Evolutionary conservation across 2,888 invertebrate genomes (phyloP).

Genomic region (Sericinus montela): DNA sequence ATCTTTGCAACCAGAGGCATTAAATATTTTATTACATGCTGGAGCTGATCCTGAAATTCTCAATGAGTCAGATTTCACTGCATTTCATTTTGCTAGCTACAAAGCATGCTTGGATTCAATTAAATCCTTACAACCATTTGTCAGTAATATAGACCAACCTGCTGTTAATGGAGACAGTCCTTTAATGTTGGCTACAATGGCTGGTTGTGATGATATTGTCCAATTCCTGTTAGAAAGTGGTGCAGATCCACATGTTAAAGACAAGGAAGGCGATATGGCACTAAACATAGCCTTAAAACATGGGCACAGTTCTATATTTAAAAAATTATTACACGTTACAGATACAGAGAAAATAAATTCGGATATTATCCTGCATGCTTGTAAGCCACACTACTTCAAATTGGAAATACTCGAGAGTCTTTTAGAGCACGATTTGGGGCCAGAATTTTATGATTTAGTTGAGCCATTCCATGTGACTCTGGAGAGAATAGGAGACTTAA

Average conservation of each 20-base stretch:
- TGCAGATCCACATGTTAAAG: conserved; percentile 59
- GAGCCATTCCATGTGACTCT: conserved; percentile 46
- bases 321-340: conserved; percentile 47
- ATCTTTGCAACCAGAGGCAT: conserved; percentile 42
- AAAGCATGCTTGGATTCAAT: conserved; percentile 55
- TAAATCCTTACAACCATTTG: conserved; percentile 48
- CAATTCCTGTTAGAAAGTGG: conserved; percentile 55
- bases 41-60: conserved; percentile 60
- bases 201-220: conserved; percentile 48
- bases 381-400: conserved; percentile 65
- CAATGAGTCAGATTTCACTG: conserved; percentile 56
- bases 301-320: conserved; percentile 49
- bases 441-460: conserved; percentile 57
- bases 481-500: conserved; percentile 43
- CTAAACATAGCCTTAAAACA: conserved; percentile 53
- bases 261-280: conserved; percentile 48
- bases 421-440: conserved; percentile 55
- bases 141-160: conserved; percentile 53
- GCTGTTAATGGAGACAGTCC: conserved; percentile 54
- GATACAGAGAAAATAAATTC: conserved; percentile 43
- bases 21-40: conserved; percentile 53
- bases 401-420: conserved; percentile 59
- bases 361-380: conserved; percentile 56
- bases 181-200: conserved; percentile 53
- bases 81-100: conserved; percentile 67